Evolutionary conservation across 2,797 vertebrate species (phyloP), one percentile per base, ranked within the genome.

Genomic region (Moxostoma hubbsi): DNA sequence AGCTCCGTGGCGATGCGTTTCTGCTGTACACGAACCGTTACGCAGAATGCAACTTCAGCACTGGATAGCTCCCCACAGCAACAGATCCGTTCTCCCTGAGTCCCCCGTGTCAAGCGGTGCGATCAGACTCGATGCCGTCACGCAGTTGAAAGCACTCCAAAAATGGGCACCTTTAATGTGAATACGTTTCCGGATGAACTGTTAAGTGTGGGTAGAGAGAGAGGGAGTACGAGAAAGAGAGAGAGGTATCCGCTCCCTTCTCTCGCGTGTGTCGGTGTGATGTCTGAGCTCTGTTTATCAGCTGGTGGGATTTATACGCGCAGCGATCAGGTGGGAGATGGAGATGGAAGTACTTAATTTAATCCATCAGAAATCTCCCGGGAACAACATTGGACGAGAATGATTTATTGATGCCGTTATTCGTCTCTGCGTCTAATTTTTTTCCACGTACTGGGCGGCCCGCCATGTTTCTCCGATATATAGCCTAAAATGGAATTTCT

Each of bases 321-420:
- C 85, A 64, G 89, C 86, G 92, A 87, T 91, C 89, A 91, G 89
- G 89, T 91, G 91, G 88, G 86, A 85, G 90, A 87, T 90, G 90
- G 90, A 93, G 90, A 92, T 86, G 90, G 91, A 93, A 93, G 93
- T 90, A 93, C 93, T 94, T 95, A 94, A 94, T 95, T 94, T 93
- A 94, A 94, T 95, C 94, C 93, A 92, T 93, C 93, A 91, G 91
- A 92, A 89, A 90, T 92, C 94, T 93, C 93, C 84, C 85, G 94
- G 93, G 95, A 95, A 91, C 89, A 83, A 88, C 89, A 87, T 91
- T 89, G 91, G 92, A 93, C 90, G 90, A 86, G 90, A 90, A 93
- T 93, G 93, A 94, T 93, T 94, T 93, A 94, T 91, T 85, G 91
- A 91, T 92, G 92, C 93, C 89, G 92, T 93, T 94, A 93, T 93